Conservation (phyloP, 2,888 invertebrate species). For the Philereme vetulata region DNA sequence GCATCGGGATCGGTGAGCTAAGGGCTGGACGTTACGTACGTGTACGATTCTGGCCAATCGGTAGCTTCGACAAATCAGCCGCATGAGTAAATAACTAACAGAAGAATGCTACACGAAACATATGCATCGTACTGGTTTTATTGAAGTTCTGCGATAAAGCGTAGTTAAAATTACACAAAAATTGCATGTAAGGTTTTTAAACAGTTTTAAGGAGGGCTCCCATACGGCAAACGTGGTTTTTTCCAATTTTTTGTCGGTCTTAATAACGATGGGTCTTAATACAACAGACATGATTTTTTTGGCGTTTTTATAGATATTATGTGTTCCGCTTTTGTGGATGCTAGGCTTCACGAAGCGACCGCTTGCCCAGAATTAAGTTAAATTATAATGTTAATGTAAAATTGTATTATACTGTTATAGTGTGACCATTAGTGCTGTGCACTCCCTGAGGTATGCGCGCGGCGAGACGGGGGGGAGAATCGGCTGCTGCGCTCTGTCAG, state of each 20-base stretch:
- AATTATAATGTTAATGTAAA: conserved; percentile 43
- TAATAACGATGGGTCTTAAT: too few relatives aligned
- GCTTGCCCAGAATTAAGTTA: conserved; percentile 24
- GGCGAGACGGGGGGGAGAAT: too few relatives aligned
- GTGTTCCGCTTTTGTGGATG: neutral
- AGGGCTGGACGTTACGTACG: conserved; percentile 24
- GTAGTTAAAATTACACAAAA: neutral
- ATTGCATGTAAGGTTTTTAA: neutral
- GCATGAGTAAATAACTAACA: conserved; percentile 12
- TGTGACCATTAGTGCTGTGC: too few relatives aligned
- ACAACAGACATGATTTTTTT: too few relatives aligned
- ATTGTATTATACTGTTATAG: conserved; percentile 63
- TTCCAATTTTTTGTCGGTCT: too few relatives aligned
- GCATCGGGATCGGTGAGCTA: conserved; percentile 39
- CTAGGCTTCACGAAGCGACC: conserved; percentile 20
- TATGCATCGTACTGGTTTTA: neutral
- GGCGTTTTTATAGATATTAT: too few relatives aligned
- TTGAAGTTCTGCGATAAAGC: neutral
- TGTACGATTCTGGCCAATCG: conserved; percentile 16
- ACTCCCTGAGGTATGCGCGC: too few relatives aligned
- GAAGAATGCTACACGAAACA: neutral
- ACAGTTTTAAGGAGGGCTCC: neutral
- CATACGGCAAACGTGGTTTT: too few relatives aligned
- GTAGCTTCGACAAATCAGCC: conserved; percentile 9
- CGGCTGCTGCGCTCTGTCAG: too few relatives aligned